A percentile compares a stretch with the other conserved stretches of the same genome.
These are phyloP conservation scores for Geotrupes spiniger DNA, from an alignment of 2,888 invertebrate genomes.

Conservation along the genomic window DNA sequence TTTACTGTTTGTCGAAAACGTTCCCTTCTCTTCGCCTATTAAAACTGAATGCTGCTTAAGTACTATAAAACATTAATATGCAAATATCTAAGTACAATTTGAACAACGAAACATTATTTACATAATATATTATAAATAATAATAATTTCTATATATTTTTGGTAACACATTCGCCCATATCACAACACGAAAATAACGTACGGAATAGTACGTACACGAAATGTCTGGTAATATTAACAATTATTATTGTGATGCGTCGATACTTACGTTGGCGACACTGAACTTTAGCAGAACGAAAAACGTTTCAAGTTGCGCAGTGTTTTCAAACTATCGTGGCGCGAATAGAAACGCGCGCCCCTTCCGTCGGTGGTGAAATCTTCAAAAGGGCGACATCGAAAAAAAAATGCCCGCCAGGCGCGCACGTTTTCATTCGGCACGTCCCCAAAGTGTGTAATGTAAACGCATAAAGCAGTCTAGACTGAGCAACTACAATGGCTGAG, in stretches of 20 bases:
- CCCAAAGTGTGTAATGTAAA: too few relatives aligned
- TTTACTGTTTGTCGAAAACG: slow-evolving; percentile 17
- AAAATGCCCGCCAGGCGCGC: too few relatives aligned
- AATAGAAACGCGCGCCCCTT: too few relatives aligned
- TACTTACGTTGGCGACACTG: slow-evolving; percentile 15
- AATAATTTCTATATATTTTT: slow-evolving; percentile 30
- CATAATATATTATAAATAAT: slow-evolving; percentile 37
- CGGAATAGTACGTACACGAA: slow-evolving; percentile 34
- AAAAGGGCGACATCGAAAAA: too few relatives aligned
- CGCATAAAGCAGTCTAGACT: slow-evolving; percentile 18
- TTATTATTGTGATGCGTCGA: slow-evolving; percentile 38
- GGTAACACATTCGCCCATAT: slow-evolving; percentile 43
- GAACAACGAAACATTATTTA: slow-evolving; percentile 43
- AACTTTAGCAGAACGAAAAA: slow-evolving; percentile 14
- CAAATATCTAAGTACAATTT: slow-evolving; percentile 31
- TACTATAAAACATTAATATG: slow-evolving; percentile 26
- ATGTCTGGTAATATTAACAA: slow-evolving; percentile 34
- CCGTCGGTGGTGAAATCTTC: too few relatives aligned
- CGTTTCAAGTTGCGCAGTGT: too few relatives aligned
- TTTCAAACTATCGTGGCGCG: too few relatives aligned
- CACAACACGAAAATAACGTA: slow-evolving; percentile 44
- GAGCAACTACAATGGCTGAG: slow-evolving; percentile 33
- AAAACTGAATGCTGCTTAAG: slow-evolving; percentile 27
- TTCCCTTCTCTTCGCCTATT: not conserved
- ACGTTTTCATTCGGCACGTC: too few relatives aligned